Conservation (phyloP, 2,113 vertebrate genomes). For the Ginglymostoma cirratum region DNA sequence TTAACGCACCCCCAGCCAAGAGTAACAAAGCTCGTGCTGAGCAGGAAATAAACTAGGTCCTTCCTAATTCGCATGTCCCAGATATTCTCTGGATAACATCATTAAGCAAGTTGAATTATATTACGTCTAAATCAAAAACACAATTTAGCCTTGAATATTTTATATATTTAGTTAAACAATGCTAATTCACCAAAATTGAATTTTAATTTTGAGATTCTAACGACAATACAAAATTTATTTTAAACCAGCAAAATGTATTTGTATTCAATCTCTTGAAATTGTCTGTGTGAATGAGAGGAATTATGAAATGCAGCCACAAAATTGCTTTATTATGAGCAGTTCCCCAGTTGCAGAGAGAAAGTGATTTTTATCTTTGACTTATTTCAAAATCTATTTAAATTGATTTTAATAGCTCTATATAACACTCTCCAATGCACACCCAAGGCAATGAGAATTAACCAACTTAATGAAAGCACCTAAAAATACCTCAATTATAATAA, state of each 20-base stretch:
- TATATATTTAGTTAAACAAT: background rate
- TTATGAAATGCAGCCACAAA: background rate
- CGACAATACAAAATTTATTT: background rate
- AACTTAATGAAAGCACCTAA: background rate
- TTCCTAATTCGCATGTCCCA: background rate
- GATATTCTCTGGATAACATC: background rate
- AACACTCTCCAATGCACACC: background rate
- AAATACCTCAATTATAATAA: background rate
- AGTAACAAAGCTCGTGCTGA: background rate
- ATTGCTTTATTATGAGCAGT: background rate
- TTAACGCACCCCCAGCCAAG: background rate
- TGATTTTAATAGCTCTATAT: background rate
- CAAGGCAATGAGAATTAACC: background rate
- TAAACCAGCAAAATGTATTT: background rate
- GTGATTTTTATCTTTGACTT: conserved; percentile 9
- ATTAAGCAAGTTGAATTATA: background rate
- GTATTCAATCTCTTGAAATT: background rate
- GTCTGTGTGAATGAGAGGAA: background rate
- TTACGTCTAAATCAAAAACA: background rate
- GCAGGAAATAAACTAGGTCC: background rate
- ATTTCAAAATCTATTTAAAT: conserved; percentile 10
- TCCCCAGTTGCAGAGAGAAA: background rate
- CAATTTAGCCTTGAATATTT: background rate
- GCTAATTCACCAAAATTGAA: background rate
- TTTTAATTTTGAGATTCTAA: background rate